These are phyloP conservation scores for Drosophila parvula DNA, from an alignment of 1,140 invertebrate genomes.

Conservation along the genomic window DNA sequence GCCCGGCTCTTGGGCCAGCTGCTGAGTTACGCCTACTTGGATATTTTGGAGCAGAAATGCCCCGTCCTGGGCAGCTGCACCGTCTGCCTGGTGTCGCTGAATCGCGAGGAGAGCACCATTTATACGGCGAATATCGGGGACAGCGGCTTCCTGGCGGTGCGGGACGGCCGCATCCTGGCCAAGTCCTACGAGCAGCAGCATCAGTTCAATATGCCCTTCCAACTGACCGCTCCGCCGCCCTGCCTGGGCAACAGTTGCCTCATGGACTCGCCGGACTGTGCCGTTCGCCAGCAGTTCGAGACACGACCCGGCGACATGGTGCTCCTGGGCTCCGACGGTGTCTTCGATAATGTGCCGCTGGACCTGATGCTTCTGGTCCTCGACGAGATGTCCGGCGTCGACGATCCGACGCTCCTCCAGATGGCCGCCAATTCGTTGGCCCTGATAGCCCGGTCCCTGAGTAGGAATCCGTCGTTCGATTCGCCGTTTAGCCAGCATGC, in stretches of 20 bases:
- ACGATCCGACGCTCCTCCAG: conserved; percentile 90
- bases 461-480: conserved; percentile 96
- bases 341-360: conserved; percentile 98
- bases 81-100: conserved; percentile 90
- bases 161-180: conserved; percentile 86
- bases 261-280: conserved; percentile 95
- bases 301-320: conserved; percentile 97
- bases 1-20: conserved; percentile 23
- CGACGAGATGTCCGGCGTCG: conserved; percentile 85
- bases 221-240: conserved; percentile 95
- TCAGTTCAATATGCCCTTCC: conserved; percentile 99
- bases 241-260: conserved; percentile 91
- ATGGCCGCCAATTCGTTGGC: conserved; percentile 96
- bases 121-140: conserved; percentile 98
- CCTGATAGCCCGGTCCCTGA: conserved; percentile 95
- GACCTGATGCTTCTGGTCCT: conserved; percentile 87
- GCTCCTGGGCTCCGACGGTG: conserved; percentile 97
- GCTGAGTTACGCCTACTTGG: conserved; percentile 83
- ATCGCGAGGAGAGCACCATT: conserved; percentile 92
- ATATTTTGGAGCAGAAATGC: conserved; percentile 84
- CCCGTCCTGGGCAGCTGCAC: conserved; percentile 56
- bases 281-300: conserved; percentile 94
- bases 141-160: conserved; percentile 96
- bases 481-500: conserved; percentile 98
- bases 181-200: conserved; percentile 97